Conservation (phyloP, 2,113 vertebrate genomes). For the Mesoclemmys tuberculata region DNA sequence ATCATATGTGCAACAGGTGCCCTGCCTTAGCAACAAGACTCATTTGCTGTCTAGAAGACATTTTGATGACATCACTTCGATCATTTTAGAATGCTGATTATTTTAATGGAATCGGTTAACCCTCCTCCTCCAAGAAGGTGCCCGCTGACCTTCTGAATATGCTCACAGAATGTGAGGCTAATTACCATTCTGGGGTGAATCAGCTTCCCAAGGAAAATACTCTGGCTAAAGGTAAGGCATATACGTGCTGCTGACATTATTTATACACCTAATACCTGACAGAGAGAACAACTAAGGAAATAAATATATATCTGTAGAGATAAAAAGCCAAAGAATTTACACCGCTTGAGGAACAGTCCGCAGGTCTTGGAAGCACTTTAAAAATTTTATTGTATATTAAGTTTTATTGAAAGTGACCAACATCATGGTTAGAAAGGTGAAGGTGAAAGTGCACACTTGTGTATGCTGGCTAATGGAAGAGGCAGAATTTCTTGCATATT, state of each 20-base stretch:
- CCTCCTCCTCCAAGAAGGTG: constrained; percentile 8
- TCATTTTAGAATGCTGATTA: constrained; percentile 33
- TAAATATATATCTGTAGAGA: background rate
- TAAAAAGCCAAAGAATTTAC: background rate
- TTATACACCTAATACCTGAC: background rate
- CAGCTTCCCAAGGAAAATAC: background rate
- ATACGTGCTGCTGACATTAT: background rate
- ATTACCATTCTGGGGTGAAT: background rate
- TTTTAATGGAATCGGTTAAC: constrained; percentile 55
- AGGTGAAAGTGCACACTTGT: background rate
- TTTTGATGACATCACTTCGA: constrained; percentile 33
- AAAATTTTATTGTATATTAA: background rate
- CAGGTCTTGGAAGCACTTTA: background rate
- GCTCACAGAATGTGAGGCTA: background rate
- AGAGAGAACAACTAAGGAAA: background rate
- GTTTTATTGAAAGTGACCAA: background rate
- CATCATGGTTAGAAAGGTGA: background rate
- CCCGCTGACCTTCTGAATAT: constrained; percentile 48
- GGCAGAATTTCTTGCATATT: background rate
- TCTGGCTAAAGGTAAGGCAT: background rate
- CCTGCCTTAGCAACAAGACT: constrained; percentile 62
- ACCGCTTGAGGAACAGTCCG: background rate
- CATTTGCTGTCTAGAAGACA: constrained; percentile 53
- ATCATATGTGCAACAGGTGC: background rate
- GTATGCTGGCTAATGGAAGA: background rate